Base-by-base conservation (phyloP, 2,797 vertebrate genomes). In the Periophthalmus magnuspinnatus region DNA sequence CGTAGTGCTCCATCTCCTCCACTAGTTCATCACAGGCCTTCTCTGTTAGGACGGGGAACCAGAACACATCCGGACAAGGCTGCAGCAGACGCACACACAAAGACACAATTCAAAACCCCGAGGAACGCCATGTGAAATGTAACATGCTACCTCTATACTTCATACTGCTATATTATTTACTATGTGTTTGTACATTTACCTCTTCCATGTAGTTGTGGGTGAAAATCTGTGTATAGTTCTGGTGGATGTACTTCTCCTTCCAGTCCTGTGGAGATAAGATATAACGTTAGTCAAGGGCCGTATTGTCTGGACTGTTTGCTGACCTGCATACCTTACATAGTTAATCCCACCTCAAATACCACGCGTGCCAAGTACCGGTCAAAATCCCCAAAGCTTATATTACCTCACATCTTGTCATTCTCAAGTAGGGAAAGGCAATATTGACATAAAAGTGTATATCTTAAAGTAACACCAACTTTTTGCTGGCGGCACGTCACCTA, bases 51-150 rank as follows among this genome's bases (percentile, higher is more conserved):
- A 99, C 94, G 3, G 97, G 97, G 83, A 99, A 99, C 98, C 97
- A 99, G 90, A 96, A 99, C 34, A 99, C 98, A 94, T 99, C 98
- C 83, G 97, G 95, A 81, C 98, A 99, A 0, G 98, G 97, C 97
- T 99, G 87, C 14, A 88, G 91, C 24, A 81, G 45, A 70, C 71
- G 69, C 9, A 58, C 6, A 33, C 19, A 56, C 9, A 65, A 22
- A 70, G 66, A 66, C 33, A 82, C 65, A 77, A 77, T 41, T 74
- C 41, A 75, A 24, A 71, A 76, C 74, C 79, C 69, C 48, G 41
- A 81, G 58, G 66, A 56, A 50, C 13, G 61, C 21, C 62, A 13
- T 19, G 9, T 72, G 74, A 76, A 75, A 85, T 71, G 58, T 60
- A 45, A 78, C 36, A 67, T 55, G 13, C 62, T 17, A 21, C 34